Base-by-base conservation (phyloP, 2,797 vertebrate genomes). In the Merluccius polli region DNA sequence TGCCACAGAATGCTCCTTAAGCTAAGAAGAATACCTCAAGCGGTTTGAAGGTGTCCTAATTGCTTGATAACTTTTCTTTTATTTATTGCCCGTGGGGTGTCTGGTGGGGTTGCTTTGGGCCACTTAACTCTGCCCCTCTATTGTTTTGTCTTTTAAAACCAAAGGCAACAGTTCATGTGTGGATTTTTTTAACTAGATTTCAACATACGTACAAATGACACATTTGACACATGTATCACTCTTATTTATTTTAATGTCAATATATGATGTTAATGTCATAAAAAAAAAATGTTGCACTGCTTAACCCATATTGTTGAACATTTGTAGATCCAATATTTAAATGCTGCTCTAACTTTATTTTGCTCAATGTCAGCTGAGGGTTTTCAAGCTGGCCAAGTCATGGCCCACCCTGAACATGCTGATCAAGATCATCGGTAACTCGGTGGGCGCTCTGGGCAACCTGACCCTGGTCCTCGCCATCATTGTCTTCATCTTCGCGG, bases 351-450 rank as follows among this genome's bases (percentile, higher is more conserved):
- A 3, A 63, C 52, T 63, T 4, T 63, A 6, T 63, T 27, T 24
- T n/a, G 3, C 27, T 10, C n/a, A 10, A 63, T 87, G 89, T 70
- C 90, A 99, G 97, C 93, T 99, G 79, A 89, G 98, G 87, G 97
- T 99, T 78, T 99, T 99, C 89, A 99, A 99, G 72, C 79, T 99
- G 88, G 98, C 98, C 79, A 99, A 99, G 87, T 99, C 98, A 0
- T 99, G 98, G 98, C 98, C 98, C 24, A 99, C 98, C 0, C 85
- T 99, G 65, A 99, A 99, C 81, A 98, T 98, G 97, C 89, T 99
- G 74, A 99, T 99, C 76, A 99, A 99, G 90, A 99, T 99, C 90
- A 99, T 99, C 1, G 98, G 97, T 2, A 99, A 99, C 87, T 99
- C 98, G 0, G 97, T 99, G 30, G 98, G 98, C 0, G 98, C 98